phyloP scores from a whole-genome alignment of 2,113 vertebrate genomes.

The Caracal caracal region DNA sequence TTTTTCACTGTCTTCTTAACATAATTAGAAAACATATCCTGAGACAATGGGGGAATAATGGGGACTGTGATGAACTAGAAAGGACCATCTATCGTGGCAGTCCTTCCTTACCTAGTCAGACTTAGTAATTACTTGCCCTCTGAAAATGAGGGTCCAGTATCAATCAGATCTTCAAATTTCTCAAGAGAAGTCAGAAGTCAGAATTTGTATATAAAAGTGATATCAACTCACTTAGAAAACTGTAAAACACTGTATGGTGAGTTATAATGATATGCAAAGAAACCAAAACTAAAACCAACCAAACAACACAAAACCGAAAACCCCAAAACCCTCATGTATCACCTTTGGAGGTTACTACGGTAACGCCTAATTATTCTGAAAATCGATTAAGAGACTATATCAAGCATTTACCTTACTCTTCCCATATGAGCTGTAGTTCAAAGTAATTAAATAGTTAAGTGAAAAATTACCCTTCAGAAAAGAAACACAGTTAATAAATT shows the following conservation, averaged over 20 bases:
- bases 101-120: background rate
- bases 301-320: background rate
- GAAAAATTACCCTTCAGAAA: background rate
- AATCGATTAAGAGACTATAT: background rate
- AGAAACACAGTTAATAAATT: background rate
- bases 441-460: background rate
- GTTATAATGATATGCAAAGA: background rate
- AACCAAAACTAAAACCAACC: background rate
- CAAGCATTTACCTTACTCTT: background rate
- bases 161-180: background rate
- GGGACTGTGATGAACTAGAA: background rate
- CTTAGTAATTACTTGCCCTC: background rate
- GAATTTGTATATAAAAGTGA: background rate
- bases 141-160: background rate
- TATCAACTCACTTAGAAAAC: background rate
- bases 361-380: background rate
- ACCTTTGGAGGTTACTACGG: background rate
- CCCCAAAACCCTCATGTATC: background rate
- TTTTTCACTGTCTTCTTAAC: background rate
- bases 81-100: background rate
- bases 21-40: background rate
- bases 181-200: background rate
- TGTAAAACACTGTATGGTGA: background rate
- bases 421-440: background rate
- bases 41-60: background rate